These are phyloP conservation scores for Caenorhabditis sp. DNA, from an alignment of 2,888 invertebrate species.

Conservation along the genomic window DNA sequence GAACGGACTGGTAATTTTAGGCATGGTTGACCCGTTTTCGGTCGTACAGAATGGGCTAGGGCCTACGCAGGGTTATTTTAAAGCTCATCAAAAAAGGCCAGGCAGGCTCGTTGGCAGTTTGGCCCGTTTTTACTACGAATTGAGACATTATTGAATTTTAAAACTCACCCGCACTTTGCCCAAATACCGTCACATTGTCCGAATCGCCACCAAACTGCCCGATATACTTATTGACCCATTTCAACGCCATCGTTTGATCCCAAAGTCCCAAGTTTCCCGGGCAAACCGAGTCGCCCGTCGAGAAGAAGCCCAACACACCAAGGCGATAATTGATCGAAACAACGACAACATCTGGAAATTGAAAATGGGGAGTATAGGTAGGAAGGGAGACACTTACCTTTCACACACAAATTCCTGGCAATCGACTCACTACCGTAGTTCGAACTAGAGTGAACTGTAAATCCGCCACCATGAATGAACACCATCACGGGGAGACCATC, in stretches of 20 bases:
- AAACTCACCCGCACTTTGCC: constrained; percentile 57
- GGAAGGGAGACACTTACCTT: not conserved
- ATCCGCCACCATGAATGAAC: constrained; percentile 61
- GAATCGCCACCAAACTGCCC: constrained; percentile 64
- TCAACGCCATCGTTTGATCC: constrained; percentile 66
- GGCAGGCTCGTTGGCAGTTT: too few relatives aligned
- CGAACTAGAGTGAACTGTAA: constrained; percentile 48
- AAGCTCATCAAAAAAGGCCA: too few relatives aligned
- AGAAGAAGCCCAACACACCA: constrained; percentile 61
- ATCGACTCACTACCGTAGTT: constrained; percentile 49
- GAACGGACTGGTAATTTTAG: too few relatives aligned
- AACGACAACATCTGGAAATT: constrained; percentile 51
- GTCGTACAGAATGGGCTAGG: too few relatives aligned
- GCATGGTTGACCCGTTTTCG: too few relatives aligned
- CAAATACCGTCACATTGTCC: constrained; percentile 66
- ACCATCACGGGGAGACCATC: constrained; percentile 57
- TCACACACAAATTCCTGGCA: constrained; percentile 36
- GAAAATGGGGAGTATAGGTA: constrained; percentile 53
- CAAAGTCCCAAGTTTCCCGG: constrained; percentile 64
- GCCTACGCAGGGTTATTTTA: too few relatives aligned
- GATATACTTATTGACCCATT: constrained; percentile 68
- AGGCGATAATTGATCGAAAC: constrained; percentile 65
- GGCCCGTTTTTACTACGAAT: too few relatives aligned
- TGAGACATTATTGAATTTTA: too few relatives aligned
- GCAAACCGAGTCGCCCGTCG: constrained; percentile 45